A percentile compares a stretch with the other conserved stretches of the same genome.
phyloP scores from a whole-genome alignment of 2,888 invertebrate genomes.

The Drosophila gaucha region DNA sequence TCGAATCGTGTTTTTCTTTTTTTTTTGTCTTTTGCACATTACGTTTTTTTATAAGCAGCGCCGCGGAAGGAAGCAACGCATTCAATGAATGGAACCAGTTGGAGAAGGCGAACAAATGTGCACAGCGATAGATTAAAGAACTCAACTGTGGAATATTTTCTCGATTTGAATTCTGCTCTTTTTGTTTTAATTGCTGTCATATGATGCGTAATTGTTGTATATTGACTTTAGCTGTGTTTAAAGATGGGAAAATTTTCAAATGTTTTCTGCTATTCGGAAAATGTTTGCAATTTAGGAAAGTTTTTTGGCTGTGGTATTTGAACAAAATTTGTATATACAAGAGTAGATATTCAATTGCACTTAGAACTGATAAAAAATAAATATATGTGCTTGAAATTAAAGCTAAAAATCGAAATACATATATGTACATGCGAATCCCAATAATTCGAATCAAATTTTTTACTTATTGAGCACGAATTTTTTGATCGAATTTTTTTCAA shows the following conservation, averaged over 20 bases:
- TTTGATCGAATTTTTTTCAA: too few relatives aligned
- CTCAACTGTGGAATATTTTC: conserved; percentile 40
- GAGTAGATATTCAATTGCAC: not conserved
- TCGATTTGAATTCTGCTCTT: conserved; percentile 8
- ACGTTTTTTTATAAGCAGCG: conserved; percentile 52
- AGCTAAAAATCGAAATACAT: not conserved
- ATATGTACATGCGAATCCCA: not conserved
- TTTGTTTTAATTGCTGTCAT: conserved; percentile 48
- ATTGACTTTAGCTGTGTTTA: conserved; percentile 27
- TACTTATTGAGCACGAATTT: too few relatives aligned
- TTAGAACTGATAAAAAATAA: too few relatives aligned
- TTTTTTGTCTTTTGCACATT: not conserved
- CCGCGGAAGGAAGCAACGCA: conserved; percentile 65
- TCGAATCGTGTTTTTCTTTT: conserved; percentile 1
- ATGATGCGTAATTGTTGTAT: conserved; percentile 36
- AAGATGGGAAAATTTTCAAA: conserved; percentile 20
- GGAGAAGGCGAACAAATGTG: conserved; percentile 16
- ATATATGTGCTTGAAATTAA: not conserved
- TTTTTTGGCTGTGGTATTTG: not conserved
- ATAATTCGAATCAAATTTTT: too few relatives aligned
- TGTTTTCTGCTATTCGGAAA: conserved; percentile 1
- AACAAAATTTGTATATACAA: not conserved
- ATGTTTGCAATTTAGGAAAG: conserved; percentile 3
- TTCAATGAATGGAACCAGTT: conserved; percentile 60
- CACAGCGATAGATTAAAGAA: conserved; percentile 65